Evolutionary conservation across 2,888 invertebrate genomes (phyloP), one percentile per base, ranked within the genome.

Genomic region (Mesoligia furuncula): DNA sequence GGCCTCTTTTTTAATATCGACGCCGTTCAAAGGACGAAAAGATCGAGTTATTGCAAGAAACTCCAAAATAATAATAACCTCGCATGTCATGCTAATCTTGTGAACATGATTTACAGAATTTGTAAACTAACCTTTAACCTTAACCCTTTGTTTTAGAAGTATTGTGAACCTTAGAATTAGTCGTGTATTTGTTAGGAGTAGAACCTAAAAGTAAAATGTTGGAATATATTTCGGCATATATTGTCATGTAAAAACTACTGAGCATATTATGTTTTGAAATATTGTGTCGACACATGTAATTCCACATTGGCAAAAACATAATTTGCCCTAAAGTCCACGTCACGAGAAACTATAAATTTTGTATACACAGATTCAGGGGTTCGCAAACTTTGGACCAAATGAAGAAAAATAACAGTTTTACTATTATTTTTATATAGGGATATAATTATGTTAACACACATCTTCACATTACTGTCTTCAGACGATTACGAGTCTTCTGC

Each of bases 11-110:
- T 13, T 54, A 5, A 36, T 54, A 1, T 31, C 3, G 8, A 48
- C 39, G 45, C 9, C 31, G 68, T 85, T 85, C 71, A 82, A 75
- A 70, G 66, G 83, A 75, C 69, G 24, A 66, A 73, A 81, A 78
- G 8, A 45, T 4, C 27, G 5, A n/a, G 36, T 61, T 64, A 27
- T 62, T 81, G 54, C 75, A 72, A 73, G 13, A 54, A 67, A 36
- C 36, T 62, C 9, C 31, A 61, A 75, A 61, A 61, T 61, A 61
- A 61, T 8, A 42, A 42, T 64, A 81, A 85, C 66, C 72, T 45
- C 71, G 84, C 84, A 85, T 85, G 84, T 64, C 31, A 39, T 77
- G 78, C 75, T 73, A 69, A 66, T 61, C 59, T 70, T 75, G 73
- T 67, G 48, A 45, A 39, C 20, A 48, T 31, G 0, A 83, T 62